Evolutionary conservation across 1,140 invertebrate genomes (phyloP).

Genomic region (Geopemphigus sp.): DNA sequence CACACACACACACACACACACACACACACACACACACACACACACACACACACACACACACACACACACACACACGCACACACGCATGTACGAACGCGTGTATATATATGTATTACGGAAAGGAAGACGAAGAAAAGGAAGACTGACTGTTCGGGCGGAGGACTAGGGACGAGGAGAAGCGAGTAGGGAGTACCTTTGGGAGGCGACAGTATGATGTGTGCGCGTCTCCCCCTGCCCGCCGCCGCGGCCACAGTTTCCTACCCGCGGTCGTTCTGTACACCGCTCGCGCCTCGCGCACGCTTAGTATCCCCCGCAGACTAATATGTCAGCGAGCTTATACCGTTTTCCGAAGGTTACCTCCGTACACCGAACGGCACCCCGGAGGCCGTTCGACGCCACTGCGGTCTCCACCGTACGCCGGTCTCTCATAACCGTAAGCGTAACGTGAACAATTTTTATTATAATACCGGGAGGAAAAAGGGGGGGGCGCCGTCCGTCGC

Average conservation of each 20-base stretch:
- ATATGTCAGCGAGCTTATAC: conserved; percentile 46
- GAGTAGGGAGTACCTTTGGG: no score
- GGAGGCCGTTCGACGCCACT: conserved; percentile 44
- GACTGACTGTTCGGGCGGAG: neutral
- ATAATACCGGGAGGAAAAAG: no score
- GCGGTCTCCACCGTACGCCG: conserved; percentile 1
- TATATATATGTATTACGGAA: neutral
- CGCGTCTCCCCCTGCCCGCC: neutral
- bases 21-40: no score
- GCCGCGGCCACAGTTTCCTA: neutral
- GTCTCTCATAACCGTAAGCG: no score
- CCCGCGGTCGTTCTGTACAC: neutral
- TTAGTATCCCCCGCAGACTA: conserved; percentile 47
- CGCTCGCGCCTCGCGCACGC: neutral
- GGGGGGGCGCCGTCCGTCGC: no score
- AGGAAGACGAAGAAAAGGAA: neutral
- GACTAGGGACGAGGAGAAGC: neutral
- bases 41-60: no score
- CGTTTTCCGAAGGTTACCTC: conserved; percentile 49
- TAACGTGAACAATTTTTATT: neutral
- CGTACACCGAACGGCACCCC: conserved; percentile 43
- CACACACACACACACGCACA: no score
- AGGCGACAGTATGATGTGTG: conserved; percentile 49
- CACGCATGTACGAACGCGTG: neutral
- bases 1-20: no score